Evolutionary conservation across 2,888 invertebrate genomes (phyloP).

Genomic region (Drosophila robusta): DNA sequence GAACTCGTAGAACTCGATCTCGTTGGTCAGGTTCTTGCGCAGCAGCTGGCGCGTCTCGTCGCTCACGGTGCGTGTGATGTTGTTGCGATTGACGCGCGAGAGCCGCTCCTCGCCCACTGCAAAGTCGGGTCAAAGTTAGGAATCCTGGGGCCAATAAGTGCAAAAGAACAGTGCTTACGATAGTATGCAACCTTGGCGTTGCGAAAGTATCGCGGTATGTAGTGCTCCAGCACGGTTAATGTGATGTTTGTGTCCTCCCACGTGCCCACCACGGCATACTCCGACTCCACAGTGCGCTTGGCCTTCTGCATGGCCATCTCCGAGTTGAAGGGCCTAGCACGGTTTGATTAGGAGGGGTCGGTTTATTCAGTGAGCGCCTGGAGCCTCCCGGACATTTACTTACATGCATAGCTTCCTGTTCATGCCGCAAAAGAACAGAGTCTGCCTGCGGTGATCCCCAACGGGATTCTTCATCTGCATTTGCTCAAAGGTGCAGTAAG

Average conservation of each 20-base stretch:
- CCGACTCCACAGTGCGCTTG: slow-evolving; percentile 92
- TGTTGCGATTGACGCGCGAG: slow-evolving; percentile 89
- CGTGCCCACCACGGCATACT: slow-evolving; percentile 95
- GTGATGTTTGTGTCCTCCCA: slow-evolving; percentile 95
- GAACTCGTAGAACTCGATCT: slow-evolving; percentile 96
- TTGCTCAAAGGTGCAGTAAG: slow-evolving; percentile 92
- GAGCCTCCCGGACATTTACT: slow-evolving; percentile 82
- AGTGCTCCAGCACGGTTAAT: slow-evolving; percentile 92
- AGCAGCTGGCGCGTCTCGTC: slow-evolving; percentile 93
- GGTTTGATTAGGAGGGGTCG: background rate
- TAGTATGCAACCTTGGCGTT: slow-evolving; percentile 91
- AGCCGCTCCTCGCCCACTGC: slow-evolving; percentile 83
- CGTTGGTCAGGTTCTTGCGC: slow-evolving; percentile 92
- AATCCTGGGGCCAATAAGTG: background rate
- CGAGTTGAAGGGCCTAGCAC: slow-evolving; percentile 93
- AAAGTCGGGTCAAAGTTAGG: slow-evolving; percentile 46
- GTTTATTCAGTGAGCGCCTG: background rate
- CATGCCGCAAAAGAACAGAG: slow-evolving; percentile 96
- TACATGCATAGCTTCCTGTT: slow-evolving; percentile 91
- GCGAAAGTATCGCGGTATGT: slow-evolving; percentile 92
- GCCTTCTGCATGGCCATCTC: slow-evolving; percentile 92
- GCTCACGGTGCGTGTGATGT: slow-evolving; percentile 86
- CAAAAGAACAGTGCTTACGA: slow-evolving; percentile 86
- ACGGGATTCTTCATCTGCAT: slow-evolving; percentile 92
- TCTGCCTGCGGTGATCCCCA: slow-evolving; percentile 94